A percentile compares a stretch with the other conserved stretches of the same genome.
phyloP scores from a whole-genome alignment of 2,888 invertebrate species.

The Anthophora plumipes region DNA sequence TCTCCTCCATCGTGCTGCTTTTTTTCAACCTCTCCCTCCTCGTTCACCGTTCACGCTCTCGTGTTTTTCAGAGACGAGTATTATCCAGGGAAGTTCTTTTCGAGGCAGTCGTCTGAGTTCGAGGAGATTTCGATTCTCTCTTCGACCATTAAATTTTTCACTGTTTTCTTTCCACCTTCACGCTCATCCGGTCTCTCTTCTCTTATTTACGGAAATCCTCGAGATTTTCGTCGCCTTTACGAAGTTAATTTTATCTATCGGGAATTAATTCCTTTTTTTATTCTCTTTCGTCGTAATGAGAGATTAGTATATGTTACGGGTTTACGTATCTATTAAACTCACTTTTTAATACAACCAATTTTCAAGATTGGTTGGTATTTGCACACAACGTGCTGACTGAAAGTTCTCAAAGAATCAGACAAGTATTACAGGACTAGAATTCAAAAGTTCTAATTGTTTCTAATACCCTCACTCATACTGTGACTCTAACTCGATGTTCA shows the following conservation, averaged over 20 bases:
- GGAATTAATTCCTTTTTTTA: conserved; percentile 11
- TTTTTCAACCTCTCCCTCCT: conserved; percentile 44
- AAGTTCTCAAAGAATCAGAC: no score
- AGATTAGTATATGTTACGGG: no score
- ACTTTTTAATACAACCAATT: no score
- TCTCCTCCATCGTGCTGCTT: conserved; percentile 37
- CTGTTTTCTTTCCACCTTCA: conserved; percentile 5
- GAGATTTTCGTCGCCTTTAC: background rate
- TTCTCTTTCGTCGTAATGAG: background rate
- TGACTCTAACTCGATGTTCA: no score
- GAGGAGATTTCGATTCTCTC: conserved; percentile 39
- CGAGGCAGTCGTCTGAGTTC: conserved; percentile 27
- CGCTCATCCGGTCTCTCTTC: background rate
- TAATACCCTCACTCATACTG: no score
- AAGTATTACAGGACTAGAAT: no score
- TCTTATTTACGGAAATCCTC: conserved; percentile 5
- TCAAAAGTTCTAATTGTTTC: no score
- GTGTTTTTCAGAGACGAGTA: conserved; percentile 49
- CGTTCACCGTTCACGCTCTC: conserved; percentile 24
- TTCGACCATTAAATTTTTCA: conserved; percentile 28
- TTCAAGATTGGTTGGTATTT: no score
- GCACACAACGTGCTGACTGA: no score
- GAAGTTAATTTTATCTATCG: conserved; percentile 4
- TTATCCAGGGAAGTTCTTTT: conserved; percentile 37
- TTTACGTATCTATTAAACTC: no score